A percentile compares a stretch with the other conserved stretches of the same genome.
These are phyloP conservation scores for Python bivittatus DNA, from an alignment of 2,113 vertebrate genomes.

Conservation along the genomic window DNA sequence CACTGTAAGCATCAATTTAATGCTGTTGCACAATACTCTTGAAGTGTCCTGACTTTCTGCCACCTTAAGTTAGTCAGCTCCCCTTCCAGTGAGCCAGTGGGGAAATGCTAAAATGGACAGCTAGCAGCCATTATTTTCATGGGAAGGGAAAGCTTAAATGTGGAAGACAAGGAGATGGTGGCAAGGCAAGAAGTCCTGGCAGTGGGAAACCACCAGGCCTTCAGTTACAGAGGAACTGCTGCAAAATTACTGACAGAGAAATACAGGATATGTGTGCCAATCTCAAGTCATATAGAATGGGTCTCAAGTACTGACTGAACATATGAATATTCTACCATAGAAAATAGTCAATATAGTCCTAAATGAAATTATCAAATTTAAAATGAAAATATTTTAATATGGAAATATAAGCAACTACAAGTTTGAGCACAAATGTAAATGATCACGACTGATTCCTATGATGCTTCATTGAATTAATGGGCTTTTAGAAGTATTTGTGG, in stretches of 20 bases:
- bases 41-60: background rate
- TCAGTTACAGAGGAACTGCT: background rate
- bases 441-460: background rate
- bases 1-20: background rate
- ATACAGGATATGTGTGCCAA: background rate
- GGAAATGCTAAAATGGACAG: background rate
- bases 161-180: background rate
- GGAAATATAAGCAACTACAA: background rate
- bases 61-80: background rate
- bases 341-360: background rate
- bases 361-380: background rate
- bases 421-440: background rate
- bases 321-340: background rate
- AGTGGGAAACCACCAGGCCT: background rate
- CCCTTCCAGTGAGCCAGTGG: background rate
- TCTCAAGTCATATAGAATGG: background rate
- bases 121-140: background rate
- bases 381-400: slow-evolving; percentile 9
- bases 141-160: background rate
- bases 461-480: background rate
- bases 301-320: background rate
- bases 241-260: background rate
- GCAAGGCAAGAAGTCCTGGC: background rate
- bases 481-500: background rate
- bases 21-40: background rate